These are phyloP conservation scores for Pipistrellus pipistrellus DNA, from an alignment of 2,797 vertebrate genomes.

Conservation along the genomic window DNA sequence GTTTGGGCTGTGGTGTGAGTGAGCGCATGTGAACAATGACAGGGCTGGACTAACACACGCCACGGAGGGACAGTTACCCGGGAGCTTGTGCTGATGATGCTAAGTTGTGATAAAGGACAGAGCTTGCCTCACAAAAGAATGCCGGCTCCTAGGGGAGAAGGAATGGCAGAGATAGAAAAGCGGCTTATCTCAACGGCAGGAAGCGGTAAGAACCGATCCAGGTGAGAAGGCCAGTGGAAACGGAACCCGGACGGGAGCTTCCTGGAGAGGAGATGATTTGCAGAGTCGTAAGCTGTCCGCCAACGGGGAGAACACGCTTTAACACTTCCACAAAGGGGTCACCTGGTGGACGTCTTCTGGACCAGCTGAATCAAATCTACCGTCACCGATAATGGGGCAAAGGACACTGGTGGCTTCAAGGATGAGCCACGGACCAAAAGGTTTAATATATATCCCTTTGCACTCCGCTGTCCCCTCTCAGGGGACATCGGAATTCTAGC, in stretches of 20 bases:
- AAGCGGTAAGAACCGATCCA: background rate
- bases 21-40: background rate
- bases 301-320: background rate
- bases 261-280: background rate
- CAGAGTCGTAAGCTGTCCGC: background rate
- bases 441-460: too few relatives aligned
- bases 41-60: background rate
- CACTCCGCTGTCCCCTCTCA: too few relatives aligned
- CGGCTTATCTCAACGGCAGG: too few relatives aligned
- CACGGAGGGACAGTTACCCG: background rate
- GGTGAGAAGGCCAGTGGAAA: background rate
- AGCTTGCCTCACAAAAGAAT: background rate
- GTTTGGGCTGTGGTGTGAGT: background rate
- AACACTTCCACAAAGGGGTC: background rate
- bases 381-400: accelerated
- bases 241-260: background rate
- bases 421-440: background rate
- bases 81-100: background rate
- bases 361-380: background rate
- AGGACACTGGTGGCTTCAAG: background rate
- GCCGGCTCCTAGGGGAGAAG: background rate
- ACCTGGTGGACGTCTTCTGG: background rate
- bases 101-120: background rate
- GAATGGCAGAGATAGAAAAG: background rate
- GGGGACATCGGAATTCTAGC: too few relatives aligned